phyloP scores from a whole-genome alignment of 2,888 invertebrate species.

The Cephalotes varians region DNA sequence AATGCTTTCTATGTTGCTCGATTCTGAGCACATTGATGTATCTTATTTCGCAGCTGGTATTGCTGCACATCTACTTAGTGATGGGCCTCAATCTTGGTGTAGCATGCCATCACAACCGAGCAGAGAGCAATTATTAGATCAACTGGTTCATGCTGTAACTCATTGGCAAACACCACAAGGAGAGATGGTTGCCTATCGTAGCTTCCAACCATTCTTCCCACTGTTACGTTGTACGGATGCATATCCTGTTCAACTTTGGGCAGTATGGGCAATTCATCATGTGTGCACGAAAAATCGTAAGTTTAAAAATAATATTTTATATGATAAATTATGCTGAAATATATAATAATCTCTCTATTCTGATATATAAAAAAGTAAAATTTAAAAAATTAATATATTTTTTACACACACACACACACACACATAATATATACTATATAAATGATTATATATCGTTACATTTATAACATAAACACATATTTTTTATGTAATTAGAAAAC shows the following conservation, averaged over 20 bases:
- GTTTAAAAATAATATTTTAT: constrained; percentile 66
- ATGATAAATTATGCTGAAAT: not conserved
- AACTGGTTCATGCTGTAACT: constrained; percentile 87
- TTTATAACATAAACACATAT: not conserved
- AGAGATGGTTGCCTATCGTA: constrained; percentile 92
- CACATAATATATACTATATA: too few species aligned
- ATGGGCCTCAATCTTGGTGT: constrained; percentile 87
- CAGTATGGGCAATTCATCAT: constrained; percentile 93
- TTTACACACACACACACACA: too few species aligned
- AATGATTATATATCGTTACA: not conserved
- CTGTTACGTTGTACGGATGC: constrained; percentile 88
- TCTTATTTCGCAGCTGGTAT: constrained; percentile 92
- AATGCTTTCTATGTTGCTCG: constrained; percentile 86
- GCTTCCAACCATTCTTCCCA: constrained; percentile 91
- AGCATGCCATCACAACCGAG: constrained; percentile 73
- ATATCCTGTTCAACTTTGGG: constrained; percentile 91
- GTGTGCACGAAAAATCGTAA: constrained; percentile 91
- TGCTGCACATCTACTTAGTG: constrained; percentile 90
- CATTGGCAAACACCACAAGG: constrained; percentile 90
- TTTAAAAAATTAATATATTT: not conserved
- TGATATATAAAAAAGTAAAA: not conserved
- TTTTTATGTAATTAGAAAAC: not conserved
- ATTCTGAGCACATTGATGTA: constrained; percentile 89
- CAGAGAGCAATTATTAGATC: constrained; percentile 78
- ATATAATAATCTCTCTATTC: not conserved